Conservation (phyloP, 1,140 invertebrate species). For the Drosophila tani region DNA sequence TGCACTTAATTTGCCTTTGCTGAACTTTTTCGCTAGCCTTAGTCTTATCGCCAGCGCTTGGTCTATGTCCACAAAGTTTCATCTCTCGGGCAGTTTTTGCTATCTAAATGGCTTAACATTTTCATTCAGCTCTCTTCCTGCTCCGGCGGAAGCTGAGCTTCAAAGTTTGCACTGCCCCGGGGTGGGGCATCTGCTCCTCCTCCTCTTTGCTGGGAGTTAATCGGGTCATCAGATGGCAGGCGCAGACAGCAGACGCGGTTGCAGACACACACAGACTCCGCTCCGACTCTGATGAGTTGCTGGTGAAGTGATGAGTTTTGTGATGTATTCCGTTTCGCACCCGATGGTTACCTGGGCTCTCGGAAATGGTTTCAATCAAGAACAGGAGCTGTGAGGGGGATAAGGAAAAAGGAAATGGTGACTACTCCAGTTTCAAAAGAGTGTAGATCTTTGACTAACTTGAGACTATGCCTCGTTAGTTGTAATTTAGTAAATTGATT, state of each 20-base stretch:
- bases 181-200: constrained; percentile 42
- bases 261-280: no score
- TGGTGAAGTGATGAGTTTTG: constrained; percentile 18
- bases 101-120: constrained; percentile 63
- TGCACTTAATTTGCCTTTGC: constrained; percentile 63
- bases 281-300: constrained; percentile 25
- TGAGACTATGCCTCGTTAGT: not conserved
- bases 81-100: constrained; percentile 49
- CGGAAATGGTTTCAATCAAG: constrained; percentile 15
- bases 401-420: not conserved
- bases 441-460: no score
- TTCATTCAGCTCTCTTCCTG: constrained; percentile 42
- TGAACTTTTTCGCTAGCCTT: constrained; percentile 15
- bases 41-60: not conserved
- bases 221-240: constrained; percentile 71
- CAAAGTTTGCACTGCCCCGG: constrained; percentile 17
- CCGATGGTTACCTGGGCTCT: not conserved
- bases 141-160: constrained; percentile 24
- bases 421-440: not conserved
- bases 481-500: not conserved
- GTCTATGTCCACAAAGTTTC: constrained; percentile 44
- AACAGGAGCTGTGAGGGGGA: not conserved
- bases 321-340: constrained; percentile 19
- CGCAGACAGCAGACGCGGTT: constrained; percentile 8
- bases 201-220: constrained; percentile 37